A percentile compares a stretch with the other conserved stretches of the same genome.
Evolutionary conservation across 2,797 vertebrate genomes (phyloP).

Genomic region (Crenichthys baileyi): DNA sequence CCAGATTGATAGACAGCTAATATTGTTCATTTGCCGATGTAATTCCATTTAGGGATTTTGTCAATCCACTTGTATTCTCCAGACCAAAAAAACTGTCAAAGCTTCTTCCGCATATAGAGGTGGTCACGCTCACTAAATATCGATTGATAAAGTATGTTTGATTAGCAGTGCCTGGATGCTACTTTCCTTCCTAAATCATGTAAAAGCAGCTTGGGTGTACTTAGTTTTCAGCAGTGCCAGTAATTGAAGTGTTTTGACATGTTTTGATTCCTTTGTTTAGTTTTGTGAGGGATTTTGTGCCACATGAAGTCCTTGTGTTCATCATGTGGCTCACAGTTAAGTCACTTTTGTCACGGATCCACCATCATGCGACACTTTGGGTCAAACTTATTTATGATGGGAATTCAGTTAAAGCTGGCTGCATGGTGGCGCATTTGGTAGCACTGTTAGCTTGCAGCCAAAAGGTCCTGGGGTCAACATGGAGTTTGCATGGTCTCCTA

Average conservation of each 20-base stretch:
- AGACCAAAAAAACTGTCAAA: no score
- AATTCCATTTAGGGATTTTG: no score
- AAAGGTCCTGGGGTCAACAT: no score
- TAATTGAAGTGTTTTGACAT: background rate
- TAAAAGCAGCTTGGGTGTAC: background rate
- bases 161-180: background rate
- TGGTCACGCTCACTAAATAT: no score
- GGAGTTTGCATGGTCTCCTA: background rate
- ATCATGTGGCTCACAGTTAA: background rate
- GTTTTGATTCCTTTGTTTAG: background rate
- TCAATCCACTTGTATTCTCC: no score
- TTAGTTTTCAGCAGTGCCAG: background rate
- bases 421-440: background rate
- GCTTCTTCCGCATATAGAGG: no score
- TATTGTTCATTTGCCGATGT: no score
- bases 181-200: background rate
- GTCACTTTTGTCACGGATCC: background rate
- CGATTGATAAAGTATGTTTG: no score
- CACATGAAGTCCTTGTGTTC: background rate
- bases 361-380: background rate
- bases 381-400: background rate
- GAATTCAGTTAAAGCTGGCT: background rate
- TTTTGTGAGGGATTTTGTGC: background rate
- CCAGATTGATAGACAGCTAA: no score
- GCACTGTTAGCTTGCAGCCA: no score